Evolutionary conservation across 2,113 vertebrate genomes (phyloP), one percentile per base, ranked within the genome.

Genomic region (Phoenicopterus ruber): DNA sequence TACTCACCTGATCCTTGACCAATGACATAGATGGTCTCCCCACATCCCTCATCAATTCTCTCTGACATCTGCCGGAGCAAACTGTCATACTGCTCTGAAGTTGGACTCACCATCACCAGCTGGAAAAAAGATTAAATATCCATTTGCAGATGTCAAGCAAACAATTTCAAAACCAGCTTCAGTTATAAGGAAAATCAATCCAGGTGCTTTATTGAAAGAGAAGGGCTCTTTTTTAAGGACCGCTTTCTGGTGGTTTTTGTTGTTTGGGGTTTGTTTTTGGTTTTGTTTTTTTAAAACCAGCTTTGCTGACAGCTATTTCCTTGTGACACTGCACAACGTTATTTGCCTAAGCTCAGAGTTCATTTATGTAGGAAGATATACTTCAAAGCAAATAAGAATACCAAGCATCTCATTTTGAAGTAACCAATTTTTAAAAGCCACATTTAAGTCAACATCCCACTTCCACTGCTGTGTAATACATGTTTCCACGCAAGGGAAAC

Each of bases 1-100:
- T 83, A 97, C 98, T 98, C 96, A 99, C 99, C 99, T 98, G 99
- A 99, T 95, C 99, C 99, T 98, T 99, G 99, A 59, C 99, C 99
- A 93, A 99, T 98, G 96, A 99, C 99, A 93, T 99, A 99, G 97
- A 99, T 99, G 94, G 99, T 99, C 98, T 99, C 99, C 82, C 99
- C 99, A 76, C 99, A 99, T 44, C 99, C 99, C 96, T 99, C 99
- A 40, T 99, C 99, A 98, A 99, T 99, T 73, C 99, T 98, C 95
- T 99, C 99, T 82, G 99, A 98, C 93, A 99, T 98, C 97, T 99
- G 99, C 74, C 97, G 98, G 40, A 99, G 99, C 93, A 99, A 98
- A n/a, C 98, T 99, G 97, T 99, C 99, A 93, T 99, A 99, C 96
- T 99, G 99, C 97, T 99, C 99, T 90, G 99, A 99, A 46, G 98